Base-by-base conservation (phyloP, 2,797 vertebrate species). In the Gymnodraco acuticeps region DNA sequence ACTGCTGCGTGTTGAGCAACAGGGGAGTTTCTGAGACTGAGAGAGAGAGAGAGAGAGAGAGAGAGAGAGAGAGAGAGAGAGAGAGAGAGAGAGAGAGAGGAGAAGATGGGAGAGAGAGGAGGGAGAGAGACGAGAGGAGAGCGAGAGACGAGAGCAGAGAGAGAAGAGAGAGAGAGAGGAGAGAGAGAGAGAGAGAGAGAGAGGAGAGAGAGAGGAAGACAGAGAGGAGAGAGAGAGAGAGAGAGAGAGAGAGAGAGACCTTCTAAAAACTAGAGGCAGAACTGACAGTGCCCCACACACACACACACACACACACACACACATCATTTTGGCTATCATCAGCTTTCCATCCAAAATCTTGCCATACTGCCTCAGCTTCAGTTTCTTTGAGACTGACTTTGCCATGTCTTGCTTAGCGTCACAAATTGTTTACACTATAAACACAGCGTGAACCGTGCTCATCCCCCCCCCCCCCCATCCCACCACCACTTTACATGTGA, bases 11-110 rank as follows among this genome's bases (percentile, higher is more conserved):
- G 61, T 70, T 46, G 17, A 68, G 75, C 41, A 86, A 75, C 20
- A 80, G 41, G 27, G 59, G 52, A 77, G 71, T 77, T 71, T 15
- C 71, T 58, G 61, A 79, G 73, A 64, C 42, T 43, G 42, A 17
- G 20, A 27, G 58, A 12, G 48, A 61, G 61, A 63, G 60, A 3
- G 61, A 68, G 84, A 52, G 65, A 58, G 42, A 12, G 61, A 51
- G 50, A 38, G 50, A 42, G 62, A 46, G 61, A 50, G 56, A 41
- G 67, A 10, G 64, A 33, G 27, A 68, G 75, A 64, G 61, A 68
- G 75, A 61, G 33, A 46, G 42, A 16, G 10, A 45, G 55, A 54
- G 41, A 43, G 42, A 43, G 75, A 59, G 65, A 15, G n/a, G n/a
- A n/a, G n/a, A n/a, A n/a, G n/a, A n/a, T n/a, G n/a, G n/a, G 82